Conservation (phyloP, 2,888 invertebrate species). For the Nomada fucata region DNA sequence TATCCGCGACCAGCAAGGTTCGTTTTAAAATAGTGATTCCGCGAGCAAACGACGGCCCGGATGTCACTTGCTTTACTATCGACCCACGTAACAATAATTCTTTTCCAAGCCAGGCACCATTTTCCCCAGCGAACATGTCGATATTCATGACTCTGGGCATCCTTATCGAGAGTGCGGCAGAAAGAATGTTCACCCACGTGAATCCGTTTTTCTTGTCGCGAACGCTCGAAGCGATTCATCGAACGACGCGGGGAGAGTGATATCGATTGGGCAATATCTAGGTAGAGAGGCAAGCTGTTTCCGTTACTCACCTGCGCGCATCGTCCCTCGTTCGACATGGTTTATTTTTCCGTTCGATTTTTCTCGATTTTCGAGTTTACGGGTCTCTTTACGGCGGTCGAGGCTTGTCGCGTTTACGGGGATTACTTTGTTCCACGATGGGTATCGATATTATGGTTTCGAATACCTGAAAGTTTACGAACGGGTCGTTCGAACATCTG, state of each 20-base stretch:
- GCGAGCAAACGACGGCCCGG: constrained; percentile 12
- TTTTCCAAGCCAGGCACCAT: constrained; percentile 17
- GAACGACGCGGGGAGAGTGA: constrained; percentile 33
- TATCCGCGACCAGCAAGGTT: constrained; percentile 11
- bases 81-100: constrained; percentile 48
- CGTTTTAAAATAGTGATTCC: constrained; percentile 8
- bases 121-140: constrained; percentile 32
- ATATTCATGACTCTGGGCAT: constrained; percentile 35
- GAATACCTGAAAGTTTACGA: too few relatives aligned
- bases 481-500: too few relatives aligned
- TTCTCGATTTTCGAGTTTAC: neutral
- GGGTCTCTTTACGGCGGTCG: neutral
- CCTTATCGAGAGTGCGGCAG: constrained; percentile 44
- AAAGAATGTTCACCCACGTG: constrained; percentile 54
- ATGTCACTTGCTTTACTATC: constrained; percentile 48
- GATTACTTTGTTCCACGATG: neutral
- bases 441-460: neutral
- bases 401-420: neutral
- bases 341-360: constrained; percentile 15
- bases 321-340: neutral
- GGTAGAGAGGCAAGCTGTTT: constrained; percentile 3
- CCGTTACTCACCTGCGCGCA: neutral
- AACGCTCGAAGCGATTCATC: constrained; percentile 29
- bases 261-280: constrained; percentile 34
- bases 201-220: constrained; percentile 41